Base-by-base conservation (phyloP, 2,888 invertebrate species). In the Chironomus riparius region DNA sequence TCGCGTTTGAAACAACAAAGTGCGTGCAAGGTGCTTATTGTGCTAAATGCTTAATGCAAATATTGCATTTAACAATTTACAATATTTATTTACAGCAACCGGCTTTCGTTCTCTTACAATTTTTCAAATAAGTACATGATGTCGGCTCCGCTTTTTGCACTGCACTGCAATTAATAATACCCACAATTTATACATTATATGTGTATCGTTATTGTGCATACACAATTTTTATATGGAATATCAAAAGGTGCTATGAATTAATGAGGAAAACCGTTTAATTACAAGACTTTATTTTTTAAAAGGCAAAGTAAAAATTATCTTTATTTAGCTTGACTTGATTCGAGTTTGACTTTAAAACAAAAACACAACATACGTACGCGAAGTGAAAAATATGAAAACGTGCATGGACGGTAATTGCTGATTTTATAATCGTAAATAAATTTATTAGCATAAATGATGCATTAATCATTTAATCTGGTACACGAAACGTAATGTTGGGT, bases 1-100 rank as follows among this genome's bases (percentile, higher is more conserved):
- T 56, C 56, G 18, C 56, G 18, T 56, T 56, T 15, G 62, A 18
- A 22, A 13, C 65, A 21, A 65, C 22, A 65, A 21, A 65, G 65
- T 73, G 72, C 72, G 72, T 73, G 72, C 47, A 73, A 73, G 28
- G 71, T 56, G 71, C 71, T 71, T 71, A 56, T 71, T 70, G 70
- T 22, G 71, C 48, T 73, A 73, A 73, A 73, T 47, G 47, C 47
- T 73, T 47, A 73, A 73, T 73, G 62, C 72, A 73, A 73, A 73
- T 62, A 73, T 73, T 62, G 72, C 47, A 62, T 56, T 73, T 62
- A 73, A 56, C 62, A 61, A 62, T 62, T 73, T 73, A 62, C 38
- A 73, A 73, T 73, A 73, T 73, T 73, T 73, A 62, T 62, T 62
- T 73, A 73, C 72, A 47, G 62, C 71, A 56, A 24, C 65, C 71